Evolutionary conservation across 2,113 vertebrate genomes (phyloP), one percentile per base, ranked within the genome.

Genomic region (Hemibagrus wyckioides): DNA sequence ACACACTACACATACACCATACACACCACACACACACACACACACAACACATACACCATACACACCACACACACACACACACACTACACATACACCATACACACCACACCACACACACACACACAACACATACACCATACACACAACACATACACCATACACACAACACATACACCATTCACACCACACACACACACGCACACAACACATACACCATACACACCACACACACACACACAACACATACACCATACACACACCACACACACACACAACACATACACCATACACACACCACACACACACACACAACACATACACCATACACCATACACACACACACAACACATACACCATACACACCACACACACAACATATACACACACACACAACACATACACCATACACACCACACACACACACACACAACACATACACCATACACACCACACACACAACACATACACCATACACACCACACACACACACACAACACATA

Each of bases 141-240:
- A n/a, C n/a, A n/a, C n/a, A n/a, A n/a, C n/a, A n/a, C n/a, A n/a
- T n/a, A n/a, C n/a, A n/a, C n/a, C n/a, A n/a, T n/a, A n/a, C n/a
- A n/a, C n/a, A n/a, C n/a, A n/a, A n/a, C n/a, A n/a, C n/a, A n/a
- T n/a, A n/a, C n/a, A n/a, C n/a, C n/a, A n/a, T n/a, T 95, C 92
- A 57, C 82, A 44, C 82, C 86, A 79, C 71, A 59, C 69, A 44
- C 57, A 54, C 73, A 50, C 57, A 36, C 63, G 65, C 84, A 75
- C 52, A 63, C 52, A n/a, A n/a, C n/a, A n/a, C n/a, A n/a, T n/a
- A n/a, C n/a, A n/a, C n/a, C n/a, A n/a, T n/a, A n/a, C n/a, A n/a
- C n/a, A n/a, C n/a, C n/a, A n/a, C 92, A 57, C 82, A 44, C 82
- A 56, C 86, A 79, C 71, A 59, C 69, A 44, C 57, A 54, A n/a